Base-by-base conservation (phyloP, 2,797 vertebrate species). In the Avahi laniger region DNA sequence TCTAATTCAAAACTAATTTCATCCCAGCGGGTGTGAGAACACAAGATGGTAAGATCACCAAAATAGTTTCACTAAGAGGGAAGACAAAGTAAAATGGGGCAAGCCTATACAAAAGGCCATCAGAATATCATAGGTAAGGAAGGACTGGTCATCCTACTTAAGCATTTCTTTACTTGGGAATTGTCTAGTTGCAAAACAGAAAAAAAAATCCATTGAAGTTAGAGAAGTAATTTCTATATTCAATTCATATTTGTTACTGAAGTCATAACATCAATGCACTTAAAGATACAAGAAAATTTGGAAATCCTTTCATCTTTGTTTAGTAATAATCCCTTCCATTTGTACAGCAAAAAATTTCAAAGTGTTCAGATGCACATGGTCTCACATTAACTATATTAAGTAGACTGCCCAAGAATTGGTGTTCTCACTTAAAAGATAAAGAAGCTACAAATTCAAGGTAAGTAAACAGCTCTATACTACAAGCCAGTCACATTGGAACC, bases 1-100 rank as follows among this genome's bases (percentile, higher is more conserved):
- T 52, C 59, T 72, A 41, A 73, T 61, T 93, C 54, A 82, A 86
- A 94, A 72, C 69, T 48, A 57, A 92, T 85, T 84, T 93, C 67
- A 80, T 84, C n/a, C 30, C 48, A 43, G 35, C 69, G 2, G 33
- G 17, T 12, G n/a, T 61, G 24, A 84, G 48, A 35, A 93, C 8
- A 91, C 43, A 72, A n/a, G 22, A 73, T 72, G 46, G 35, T 57
- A 67, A 57, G 17, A 78, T 41, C 35, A 50, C 73, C 63, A 67
- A 85, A 80, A 18, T 28, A 50, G 11, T n/a, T 89, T 79, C 28
- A 70, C 30, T 57, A 41, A 35, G 7, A 75, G 41, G 38, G 9
- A 67, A n/a, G 82, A 41, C 12, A 70, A 91, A 92, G 18, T 6
- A 35, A 75, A 54, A 63, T 4, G 24, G 33, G 28, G 2, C 4